Percentiles rank a stretch among this genome's conserved stretches.
Evolutionary conservation across 1,140 invertebrate genomes (phyloP).

Genomic region (Euura lappo): DNA sequence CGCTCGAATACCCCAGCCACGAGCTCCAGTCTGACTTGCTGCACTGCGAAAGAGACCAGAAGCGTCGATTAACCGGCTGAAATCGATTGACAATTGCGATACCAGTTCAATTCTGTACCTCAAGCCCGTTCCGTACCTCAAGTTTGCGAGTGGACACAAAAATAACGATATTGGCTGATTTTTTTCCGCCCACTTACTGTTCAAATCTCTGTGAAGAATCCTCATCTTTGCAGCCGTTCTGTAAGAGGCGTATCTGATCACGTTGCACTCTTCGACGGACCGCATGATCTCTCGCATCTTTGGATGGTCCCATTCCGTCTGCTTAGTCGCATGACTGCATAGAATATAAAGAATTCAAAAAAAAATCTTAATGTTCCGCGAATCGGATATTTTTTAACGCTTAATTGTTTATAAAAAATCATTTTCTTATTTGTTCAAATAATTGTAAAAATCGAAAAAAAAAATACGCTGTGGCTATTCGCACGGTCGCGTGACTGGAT

Average conservation of each 20-base stretch:
- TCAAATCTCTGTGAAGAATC: constrained; percentile 67
- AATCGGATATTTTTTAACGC: constrained; percentile 4
- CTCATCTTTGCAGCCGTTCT: constrained; percentile 78
- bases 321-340: background rate
- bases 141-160: too few species aligned
- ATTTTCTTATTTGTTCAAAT: too few species aligned
- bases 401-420: background rate
- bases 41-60: constrained; percentile 55
- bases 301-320: constrained; percentile 19
- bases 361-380: background rate
- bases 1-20: constrained; percentile 63
- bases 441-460: too few species aligned
- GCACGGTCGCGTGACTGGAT: too few species aligned
- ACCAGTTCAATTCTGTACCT: too few species aligned
- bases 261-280: constrained; percentile 66
- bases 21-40: constrained; percentile 59
- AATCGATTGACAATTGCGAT: too few species aligned
- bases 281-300: constrained; percentile 49
- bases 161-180: background rate
- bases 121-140: too few species aligned
- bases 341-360: constrained; percentile 1
- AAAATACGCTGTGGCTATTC: too few species aligned
- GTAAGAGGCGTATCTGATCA: constrained; percentile 77
- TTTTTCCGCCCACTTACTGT: constrained; percentile 54
- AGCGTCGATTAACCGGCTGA: too few species aligned